Evolutionary conservation across 2,113 vertebrate genomes (phyloP).

Genomic region (Peromyscus californicus): DNA sequence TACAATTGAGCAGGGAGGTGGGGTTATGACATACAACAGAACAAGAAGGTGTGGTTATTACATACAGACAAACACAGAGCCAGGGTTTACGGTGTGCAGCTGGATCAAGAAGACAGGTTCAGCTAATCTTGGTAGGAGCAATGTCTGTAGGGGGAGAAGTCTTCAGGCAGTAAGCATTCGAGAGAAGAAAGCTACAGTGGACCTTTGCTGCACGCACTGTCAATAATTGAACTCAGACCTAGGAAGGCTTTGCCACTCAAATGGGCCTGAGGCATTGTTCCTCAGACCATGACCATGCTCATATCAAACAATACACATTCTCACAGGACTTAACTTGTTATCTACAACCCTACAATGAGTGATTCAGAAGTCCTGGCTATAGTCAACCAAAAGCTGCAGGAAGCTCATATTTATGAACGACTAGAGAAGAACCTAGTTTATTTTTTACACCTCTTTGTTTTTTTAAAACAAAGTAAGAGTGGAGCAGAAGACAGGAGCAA

Average conservation of each 20-base stretch:
- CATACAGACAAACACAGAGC: neutral
- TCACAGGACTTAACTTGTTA: neutral
- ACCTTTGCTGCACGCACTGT: too few species aligned
- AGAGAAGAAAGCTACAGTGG: neutral
- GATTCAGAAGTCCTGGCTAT: neutral
- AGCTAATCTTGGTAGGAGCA: neutral
- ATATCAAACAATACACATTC: neutral
- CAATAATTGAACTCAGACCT: neutral
- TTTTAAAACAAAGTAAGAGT: conserved; percentile 38
- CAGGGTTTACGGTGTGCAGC: too few species aligned
- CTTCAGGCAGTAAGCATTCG: neutral
- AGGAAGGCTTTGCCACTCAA: neutral
- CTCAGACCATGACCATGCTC: neutral
- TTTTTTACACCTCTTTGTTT: too few species aligned
- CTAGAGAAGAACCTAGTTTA: neutral
- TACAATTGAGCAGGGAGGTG: neutral
- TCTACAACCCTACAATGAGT: conserved; percentile 14
- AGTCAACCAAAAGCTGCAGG: neutral
- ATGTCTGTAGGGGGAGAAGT: neutral
- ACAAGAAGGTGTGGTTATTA: neutral
- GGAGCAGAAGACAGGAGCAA: neutral
- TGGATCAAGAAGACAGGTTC: neutral
- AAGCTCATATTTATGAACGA: neutral
- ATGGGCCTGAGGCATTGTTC: neutral
- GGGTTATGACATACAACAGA: neutral